Base-by-base conservation (phyloP, 2,797 vertebrate genomes). In the Coracias cyanogaster region DNA sequence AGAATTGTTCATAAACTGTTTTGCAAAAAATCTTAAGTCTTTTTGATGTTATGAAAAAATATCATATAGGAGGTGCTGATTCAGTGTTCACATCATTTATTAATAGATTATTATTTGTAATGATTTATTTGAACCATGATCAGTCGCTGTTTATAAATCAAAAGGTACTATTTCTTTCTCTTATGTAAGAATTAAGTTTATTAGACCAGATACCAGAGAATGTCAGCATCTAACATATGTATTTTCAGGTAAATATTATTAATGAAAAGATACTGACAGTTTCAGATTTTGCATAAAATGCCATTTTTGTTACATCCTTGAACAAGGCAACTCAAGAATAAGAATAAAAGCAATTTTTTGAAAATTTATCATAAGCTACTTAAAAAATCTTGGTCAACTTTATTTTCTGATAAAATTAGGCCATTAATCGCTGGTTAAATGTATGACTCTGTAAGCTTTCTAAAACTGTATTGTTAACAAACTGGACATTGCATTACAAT, bases 231-330 rank as follows among this genome's bases (percentile, higher is more conserved):
- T 11, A 79, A 82, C 4, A 4, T 35, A n/a, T 0, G 13, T 51
- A 31, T 87, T 84, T 91, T 85, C 29, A 62, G 3, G 5, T 54
- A 64, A 90, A 78, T 81, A 15, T 0, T 2, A 51, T 5, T 41
- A 73, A 51, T 20, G 16, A 58, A 64, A 55, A 84, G 76, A 25
- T 45, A 22, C 3, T 28, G 7, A 25, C 4, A 7, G 21, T 39
- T 82, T 79, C 22, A 49, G 4, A 61, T 62, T 69, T 76, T 84
- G 13, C 5, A 46, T n/a, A 76, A 65, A 61, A 12, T 25, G 1
- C 0, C 2, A 57, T 24, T 76, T 89, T 81, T 14, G 7, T 10
- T 3, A 31, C 4, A 29, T 25, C 4, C 4, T 57, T 49, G 3
- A 65, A 85, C 12, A 91, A 64, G 2, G 39, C 26, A 3, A 51